These are phyloP conservation scores for Ceratothoa steindachneri DNA, from an alignment of 2,888 invertebrate genomes.

Conservation along the genomic window DNA sequence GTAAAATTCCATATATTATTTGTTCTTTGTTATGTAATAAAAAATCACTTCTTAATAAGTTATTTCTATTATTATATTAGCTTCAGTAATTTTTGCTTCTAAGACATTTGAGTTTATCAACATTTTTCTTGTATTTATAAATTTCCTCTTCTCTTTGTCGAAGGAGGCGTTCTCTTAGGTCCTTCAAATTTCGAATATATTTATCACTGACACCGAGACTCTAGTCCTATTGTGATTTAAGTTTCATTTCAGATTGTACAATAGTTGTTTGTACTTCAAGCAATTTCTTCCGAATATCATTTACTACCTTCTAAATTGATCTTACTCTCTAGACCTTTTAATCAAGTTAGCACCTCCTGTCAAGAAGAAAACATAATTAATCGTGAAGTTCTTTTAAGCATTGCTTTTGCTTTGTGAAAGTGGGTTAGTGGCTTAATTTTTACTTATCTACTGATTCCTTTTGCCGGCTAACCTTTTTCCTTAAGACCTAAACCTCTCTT, in stretches of 20 bases:
- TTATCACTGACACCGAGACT: background rate
- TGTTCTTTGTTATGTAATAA: too few species aligned
- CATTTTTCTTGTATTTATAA: background rate
- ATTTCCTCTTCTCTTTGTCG: background rate
- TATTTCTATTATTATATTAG: background rate
- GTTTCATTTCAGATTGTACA: background rate
- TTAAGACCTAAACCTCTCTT: background rate
- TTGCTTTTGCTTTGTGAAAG: background rate
- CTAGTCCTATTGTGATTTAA: background rate
- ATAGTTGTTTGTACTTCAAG: background rate
- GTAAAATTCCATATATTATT: too few species aligned
- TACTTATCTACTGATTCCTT: background rate
- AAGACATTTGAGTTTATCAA: background rate
- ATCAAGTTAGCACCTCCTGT: background rate
- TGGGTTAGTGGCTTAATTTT: background rate
- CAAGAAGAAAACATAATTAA: background rate
- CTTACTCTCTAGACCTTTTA: background rate
- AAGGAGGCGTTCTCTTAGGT: background rate
- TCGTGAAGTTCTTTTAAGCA: background rate
- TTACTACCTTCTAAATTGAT: background rate
- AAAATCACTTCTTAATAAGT: too few species aligned
- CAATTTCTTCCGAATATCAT: background rate
- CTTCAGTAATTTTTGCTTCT: background rate
- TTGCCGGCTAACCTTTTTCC: background rate
- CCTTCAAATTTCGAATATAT: background rate